Base-by-base conservation (phyloP, 2,113 vertebrate species). In the Rhizomys pruinosus region DNA sequence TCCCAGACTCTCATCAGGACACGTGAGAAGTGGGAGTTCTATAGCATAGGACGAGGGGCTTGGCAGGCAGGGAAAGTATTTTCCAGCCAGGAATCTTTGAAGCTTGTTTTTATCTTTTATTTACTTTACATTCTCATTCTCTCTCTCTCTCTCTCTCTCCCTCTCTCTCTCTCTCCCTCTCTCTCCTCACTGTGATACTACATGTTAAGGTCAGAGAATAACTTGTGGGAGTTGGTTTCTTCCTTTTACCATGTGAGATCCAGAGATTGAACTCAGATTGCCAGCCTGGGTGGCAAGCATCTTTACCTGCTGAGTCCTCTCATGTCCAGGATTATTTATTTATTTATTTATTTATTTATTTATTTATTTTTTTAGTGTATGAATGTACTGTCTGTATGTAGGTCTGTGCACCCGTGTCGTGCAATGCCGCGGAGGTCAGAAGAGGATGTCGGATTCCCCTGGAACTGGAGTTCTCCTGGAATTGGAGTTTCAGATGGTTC, bases 11-110 rank as follows among this genome's bases (percentile, higher is more conserved):
- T 29, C 0, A 3, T 13, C 20, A 13, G 27, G 42, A 3, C 16
- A 4, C 63, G 4, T 16, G 25, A 6, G 5, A 1, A 2, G n/a
- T 81, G 27, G 23, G 27, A 0, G 20, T 8, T 17, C 32, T n/a
- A 10, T 5, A 34, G 82, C 76, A 59, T 66, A 55, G 3, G 37
- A 1, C 8, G 17, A 55, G 25, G 84, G 59, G 10, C 64, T 59
- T 44, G 20, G 57, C 11, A n/a, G 12, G 0, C 25, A 47, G n/a
- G 66, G 11, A 19, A 64, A 78, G 23, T n/a, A n/a, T n/a, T n/a
- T n/a, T 22, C 22, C 17, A 78, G 84, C 0, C 0, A 5, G 66
- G 13, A 37, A 68, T 80, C 76, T 29, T 69, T 72, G 32, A n/a
- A 74, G 32, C 22, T n/a, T 69, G 23, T 22, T 73, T 95, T 25